These are phyloP conservation scores for Girardinichthys multiradiatus DNA, from an alignment of 2,113 vertebrate genomes.

Conservation along the genomic window DNA sequence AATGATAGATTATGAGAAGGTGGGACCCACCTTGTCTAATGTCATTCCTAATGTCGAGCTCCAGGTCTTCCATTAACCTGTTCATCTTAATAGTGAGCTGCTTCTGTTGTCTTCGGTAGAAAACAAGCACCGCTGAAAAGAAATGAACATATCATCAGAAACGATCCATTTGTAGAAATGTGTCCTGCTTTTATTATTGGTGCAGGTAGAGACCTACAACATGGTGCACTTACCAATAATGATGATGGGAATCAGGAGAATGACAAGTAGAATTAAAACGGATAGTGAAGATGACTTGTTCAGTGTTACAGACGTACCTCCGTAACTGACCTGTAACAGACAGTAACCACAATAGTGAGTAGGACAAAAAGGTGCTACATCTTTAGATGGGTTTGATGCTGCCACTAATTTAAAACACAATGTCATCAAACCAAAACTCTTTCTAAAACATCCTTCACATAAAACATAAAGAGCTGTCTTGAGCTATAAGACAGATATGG, in stretches of 20 bases:
- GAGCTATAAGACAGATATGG: too few relatives aligned
- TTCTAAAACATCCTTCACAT: too few relatives aligned
- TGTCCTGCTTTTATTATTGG: neutral
- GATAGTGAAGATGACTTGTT: neutral
- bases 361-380: neutral
- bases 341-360: neutral
- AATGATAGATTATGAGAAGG: neutral
- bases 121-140: slow-evolving; percentile 74
- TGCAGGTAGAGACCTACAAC: neutral
- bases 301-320: slow-evolving; percentile 57
- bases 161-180: neutral
- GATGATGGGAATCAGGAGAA: slow-evolving; percentile 75
- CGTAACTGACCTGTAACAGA: slow-evolving; percentile 83
- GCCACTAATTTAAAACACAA: too few relatives aligned
- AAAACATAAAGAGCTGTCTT: too few relatives aligned
- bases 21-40: slow-evolving; percentile 87
- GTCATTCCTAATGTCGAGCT: slow-evolving; percentile 90
- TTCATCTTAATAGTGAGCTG: slow-evolving; percentile 85
- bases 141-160: neutral
- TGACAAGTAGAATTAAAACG: slow-evolving; percentile 27
- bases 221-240: slow-evolving; percentile 76
- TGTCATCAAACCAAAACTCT: too few relatives aligned
- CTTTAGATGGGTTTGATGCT: too few relatives aligned
- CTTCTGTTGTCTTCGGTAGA: slow-evolving; percentile 85
- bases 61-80: slow-evolving; percentile 85